Percentiles rank a stretch among this genome's conserved stretches.
Evolutionary conservation across 2,888 invertebrate genomes (phyloP).

Genomic region (Steinernema carpocapsae): DNA sequence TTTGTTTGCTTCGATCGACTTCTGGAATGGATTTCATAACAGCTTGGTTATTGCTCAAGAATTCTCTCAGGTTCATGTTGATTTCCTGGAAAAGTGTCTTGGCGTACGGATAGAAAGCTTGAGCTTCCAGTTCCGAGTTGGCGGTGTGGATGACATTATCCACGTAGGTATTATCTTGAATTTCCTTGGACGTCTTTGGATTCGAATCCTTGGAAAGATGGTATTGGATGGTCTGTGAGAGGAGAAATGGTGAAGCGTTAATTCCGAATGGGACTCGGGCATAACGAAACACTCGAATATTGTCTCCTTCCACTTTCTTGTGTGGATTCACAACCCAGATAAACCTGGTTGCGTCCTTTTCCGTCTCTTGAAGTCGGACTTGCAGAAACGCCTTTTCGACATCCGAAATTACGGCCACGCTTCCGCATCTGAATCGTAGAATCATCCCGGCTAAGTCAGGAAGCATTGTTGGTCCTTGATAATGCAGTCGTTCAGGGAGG

Average conservation of each 20-base stretch:
- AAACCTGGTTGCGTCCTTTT: conserved; percentile 42
- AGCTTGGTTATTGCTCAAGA: conserved; percentile 34
- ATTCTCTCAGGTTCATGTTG: too few relatives aligned
- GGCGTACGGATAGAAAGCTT: background rate
- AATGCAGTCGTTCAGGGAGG: conserved; percentile 44
- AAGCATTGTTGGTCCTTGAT: conserved; percentile 43
- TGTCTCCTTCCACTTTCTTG: background rate
- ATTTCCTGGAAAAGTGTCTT: conserved; percentile 14
- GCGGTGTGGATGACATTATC: conserved; percentile 31
- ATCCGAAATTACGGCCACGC: conserved; percentile 38
- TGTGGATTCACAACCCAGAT: conserved; percentile 38
- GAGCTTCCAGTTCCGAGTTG: background rate
- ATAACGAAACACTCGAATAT: conserved; percentile 37
- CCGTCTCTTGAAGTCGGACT: conserved; percentile 33
- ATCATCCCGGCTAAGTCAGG: conserved; percentile 40
- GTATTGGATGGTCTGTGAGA: conserved; percentile 37
- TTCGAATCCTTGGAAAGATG: background rate
- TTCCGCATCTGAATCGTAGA: conserved; percentile 36
- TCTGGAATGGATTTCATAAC: conserved; percentile 18
- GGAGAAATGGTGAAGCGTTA: conserved; percentile 35
- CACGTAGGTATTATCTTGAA: conserved; percentile 32
- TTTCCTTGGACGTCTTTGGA: background rate
- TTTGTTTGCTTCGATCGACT: conserved; percentile 10
- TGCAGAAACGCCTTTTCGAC: conserved; percentile 45
- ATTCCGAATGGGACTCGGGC: conserved; percentile 41